phyloP scores from a whole-genome alignment of 30 jellyfish, hydroid and myxozoan species.

The Mastigias papua region DNA sequence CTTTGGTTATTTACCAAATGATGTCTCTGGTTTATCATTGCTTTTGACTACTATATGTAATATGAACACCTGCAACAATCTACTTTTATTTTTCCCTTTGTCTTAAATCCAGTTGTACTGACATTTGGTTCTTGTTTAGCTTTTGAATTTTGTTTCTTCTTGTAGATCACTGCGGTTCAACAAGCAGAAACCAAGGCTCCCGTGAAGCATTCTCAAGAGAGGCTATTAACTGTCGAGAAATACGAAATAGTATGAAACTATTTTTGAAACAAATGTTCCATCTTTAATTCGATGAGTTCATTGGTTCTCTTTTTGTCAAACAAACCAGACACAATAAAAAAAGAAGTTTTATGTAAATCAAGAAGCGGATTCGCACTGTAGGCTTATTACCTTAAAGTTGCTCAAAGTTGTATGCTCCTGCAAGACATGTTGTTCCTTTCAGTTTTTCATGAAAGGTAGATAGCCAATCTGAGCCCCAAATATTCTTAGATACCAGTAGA shows the following conservation, averaged over 20 bases:
- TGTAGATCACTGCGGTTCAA: slow-evolving; percentile 75
- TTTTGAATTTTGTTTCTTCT: neutral
- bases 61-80: too few species aligned
- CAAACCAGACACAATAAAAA: neutral
- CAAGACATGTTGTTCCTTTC: too few species aligned
- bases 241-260: slow-evolving; percentile 82
- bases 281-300: neutral
- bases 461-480: too few species aligned
- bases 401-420: too few species aligned
- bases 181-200: slow-evolving; percentile 86
- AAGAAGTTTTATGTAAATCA: neutral
- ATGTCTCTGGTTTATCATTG: too few species aligned
- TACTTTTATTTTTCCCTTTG: neutral
- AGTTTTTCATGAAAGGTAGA: too few species aligned
- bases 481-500: too few species aligned
- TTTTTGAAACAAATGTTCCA: neutral
- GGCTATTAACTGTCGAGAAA: slow-evolving; percentile 87
- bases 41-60: too few species aligned
- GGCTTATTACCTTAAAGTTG: too few species aligned
- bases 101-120: too few species aligned
- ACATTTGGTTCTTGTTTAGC: neutral
- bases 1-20: too few species aligned
- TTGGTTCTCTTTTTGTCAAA: slow-evolving; percentile 7
- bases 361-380: neutral
- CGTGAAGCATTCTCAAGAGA: slow-evolving; percentile 91